Conservation (phyloP, 1,140 invertebrate genomes). For the Drosophila melanica region DNA sequence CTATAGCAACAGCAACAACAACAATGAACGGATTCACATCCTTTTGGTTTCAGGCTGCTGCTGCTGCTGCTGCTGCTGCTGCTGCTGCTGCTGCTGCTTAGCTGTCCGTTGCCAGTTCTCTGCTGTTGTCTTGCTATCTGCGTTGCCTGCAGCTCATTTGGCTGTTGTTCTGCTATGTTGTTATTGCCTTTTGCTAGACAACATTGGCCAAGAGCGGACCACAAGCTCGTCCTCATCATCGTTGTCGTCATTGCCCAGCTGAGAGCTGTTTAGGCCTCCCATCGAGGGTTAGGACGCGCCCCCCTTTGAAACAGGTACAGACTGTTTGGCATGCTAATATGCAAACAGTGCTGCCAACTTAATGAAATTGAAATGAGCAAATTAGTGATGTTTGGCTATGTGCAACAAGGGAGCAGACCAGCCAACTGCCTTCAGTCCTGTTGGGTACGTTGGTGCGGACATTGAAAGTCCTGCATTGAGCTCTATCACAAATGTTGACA, state of each 20-base stretch:
- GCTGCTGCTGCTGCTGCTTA: slow-evolving; percentile 2
- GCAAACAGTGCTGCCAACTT: slow-evolving; percentile 77
- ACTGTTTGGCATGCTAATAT: slow-evolving; percentile 77
- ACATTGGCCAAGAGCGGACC: slow-evolving; percentile 56
- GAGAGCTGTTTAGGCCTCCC: slow-evolving; percentile 74
- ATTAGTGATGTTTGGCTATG: slow-evolving; percentile 69
- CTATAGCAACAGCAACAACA: slow-evolving; percentile 11
- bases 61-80: slow-evolving; percentile 1
- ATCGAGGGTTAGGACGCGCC: slow-evolving; percentile 39
- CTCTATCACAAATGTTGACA: too few species aligned
- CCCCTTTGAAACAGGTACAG: slow-evolving; percentile 16
- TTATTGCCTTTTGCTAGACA: slow-evolving; percentile 50
- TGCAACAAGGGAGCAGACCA: slow-evolving; percentile 15
- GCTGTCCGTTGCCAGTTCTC: slow-evolving; percentile 26
- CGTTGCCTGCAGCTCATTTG: slow-evolving; percentile 58
- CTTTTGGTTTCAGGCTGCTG: slow-evolving; percentile 23
- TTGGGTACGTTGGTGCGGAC: too few species aligned
- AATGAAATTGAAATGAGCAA: slow-evolving; percentile 82
- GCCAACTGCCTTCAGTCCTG: not conserved
- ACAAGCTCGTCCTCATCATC: slow-evolving; percentile 36
- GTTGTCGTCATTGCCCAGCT: slow-evolving; percentile 46
- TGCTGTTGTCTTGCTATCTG: slow-evolving; percentile 39
- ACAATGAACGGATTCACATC: slow-evolving; percentile 28
- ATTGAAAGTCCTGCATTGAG: too few species aligned
- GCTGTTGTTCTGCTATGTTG: slow-evolving; percentile 41